Evolutionary conservation across 2,113 vertebrate species (phyloP).

Genomic region (Platycercus adscitus): DNA sequence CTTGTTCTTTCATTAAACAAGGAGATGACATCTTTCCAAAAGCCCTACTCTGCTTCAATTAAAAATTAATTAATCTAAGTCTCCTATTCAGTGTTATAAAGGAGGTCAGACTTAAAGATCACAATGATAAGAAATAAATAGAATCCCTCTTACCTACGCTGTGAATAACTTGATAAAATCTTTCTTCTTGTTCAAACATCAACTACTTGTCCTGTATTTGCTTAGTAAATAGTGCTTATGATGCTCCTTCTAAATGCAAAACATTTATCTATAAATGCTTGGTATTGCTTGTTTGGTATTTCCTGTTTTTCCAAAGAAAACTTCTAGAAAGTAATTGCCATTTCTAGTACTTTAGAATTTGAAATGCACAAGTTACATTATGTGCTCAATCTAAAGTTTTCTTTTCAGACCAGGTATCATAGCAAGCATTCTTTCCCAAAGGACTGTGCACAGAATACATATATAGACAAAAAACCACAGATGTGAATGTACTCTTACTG

Average conservation of each 20-base stretch:
- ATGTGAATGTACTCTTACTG: neutral
- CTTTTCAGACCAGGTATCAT: neutral
- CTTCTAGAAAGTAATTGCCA: neutral
- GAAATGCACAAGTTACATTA: neutral
- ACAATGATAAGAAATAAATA: neutral
- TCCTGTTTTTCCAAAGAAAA: neutral
- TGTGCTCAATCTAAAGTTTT: neutral
- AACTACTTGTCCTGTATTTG: neutral
- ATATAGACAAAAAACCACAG: neutral
- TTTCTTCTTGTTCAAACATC: neutral
- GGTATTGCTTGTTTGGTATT: neutral
- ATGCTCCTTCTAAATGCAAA: neutral
- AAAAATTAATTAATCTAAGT: conserved; percentile 22
- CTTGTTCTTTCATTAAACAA: neutral
- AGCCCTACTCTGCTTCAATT: neutral
- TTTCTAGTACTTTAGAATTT: neutral
- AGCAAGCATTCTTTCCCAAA: neutral
- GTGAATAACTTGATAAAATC: neutral
- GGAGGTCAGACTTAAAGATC: neutral
- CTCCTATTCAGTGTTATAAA: neutral
- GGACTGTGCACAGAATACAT: neutral
- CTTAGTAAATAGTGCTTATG: neutral
- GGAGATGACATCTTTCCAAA: neutral
- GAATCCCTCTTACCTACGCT: neutral
- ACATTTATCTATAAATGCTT: neutral